Percentiles rank a stretch among this genome's conserved stretches.
phyloP scores from a whole-genome alignment of 2,888 invertebrate species.

The Aricia artaxerxes region DNA sequence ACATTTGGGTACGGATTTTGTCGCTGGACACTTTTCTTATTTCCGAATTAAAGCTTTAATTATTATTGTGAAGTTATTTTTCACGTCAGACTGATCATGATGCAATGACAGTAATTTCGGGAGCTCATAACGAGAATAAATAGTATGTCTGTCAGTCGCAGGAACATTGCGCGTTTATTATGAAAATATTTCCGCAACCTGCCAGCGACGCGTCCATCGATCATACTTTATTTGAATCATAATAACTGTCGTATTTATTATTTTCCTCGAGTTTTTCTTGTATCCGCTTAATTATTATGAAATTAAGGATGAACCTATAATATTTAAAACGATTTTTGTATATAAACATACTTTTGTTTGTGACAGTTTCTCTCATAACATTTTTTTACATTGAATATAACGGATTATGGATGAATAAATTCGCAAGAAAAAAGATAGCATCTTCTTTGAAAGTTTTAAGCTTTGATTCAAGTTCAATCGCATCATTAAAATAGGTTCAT shows the following conservation, averaged over 20 bases:
- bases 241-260: constrained; percentile 17
- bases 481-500: neutral
- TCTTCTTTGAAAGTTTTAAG: too few relatives aligned
- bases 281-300: neutral
- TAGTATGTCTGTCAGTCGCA: constrained; percentile 24
- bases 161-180: constrained; percentile 11
- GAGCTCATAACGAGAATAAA: constrained; percentile 15
- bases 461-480: too few relatives aligned
- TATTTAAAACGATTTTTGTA: neutral
- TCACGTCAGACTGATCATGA: neutral
- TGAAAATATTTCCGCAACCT: neutral
- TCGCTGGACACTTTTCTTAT: too few relatives aligned
- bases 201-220: neutral
- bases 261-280: neutral
- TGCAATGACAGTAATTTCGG: constrained; percentile 11
- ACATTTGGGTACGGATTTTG: too few relatives aligned
- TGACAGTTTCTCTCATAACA: too few relatives aligned
- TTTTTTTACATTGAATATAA: too few relatives aligned
- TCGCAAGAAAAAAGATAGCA: too few relatives aligned
- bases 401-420: too few relatives aligned
- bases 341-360: neutral
- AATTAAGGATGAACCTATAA: neutral
- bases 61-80: too few relatives aligned
- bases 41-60: too few relatives aligned
- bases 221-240: constrained; percentile 7